phyloP scores from a whole-genome alignment of 2,113 vertebrate genomes.

The Actinemys pallida region DNA sequence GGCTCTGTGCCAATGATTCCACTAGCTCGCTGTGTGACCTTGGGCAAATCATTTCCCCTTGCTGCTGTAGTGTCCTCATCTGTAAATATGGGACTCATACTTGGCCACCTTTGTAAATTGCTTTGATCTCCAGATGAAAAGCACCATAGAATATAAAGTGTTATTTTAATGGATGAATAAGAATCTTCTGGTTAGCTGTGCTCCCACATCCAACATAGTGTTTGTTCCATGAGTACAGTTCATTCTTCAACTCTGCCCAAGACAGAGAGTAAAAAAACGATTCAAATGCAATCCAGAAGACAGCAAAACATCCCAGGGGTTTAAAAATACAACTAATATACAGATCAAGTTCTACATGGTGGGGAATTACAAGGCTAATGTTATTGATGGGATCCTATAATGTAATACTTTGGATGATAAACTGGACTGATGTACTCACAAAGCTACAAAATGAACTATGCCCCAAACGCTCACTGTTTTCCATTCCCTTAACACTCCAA shows the following conservation, averaged over 20 bases:
- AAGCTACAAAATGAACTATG: background rate
- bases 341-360: conserved; percentile 21
- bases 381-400: background rate
- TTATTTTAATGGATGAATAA: background rate
- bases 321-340: conserved; percentile 38
- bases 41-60: conserved; percentile 22
- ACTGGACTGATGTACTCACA: background rate
- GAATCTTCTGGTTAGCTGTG: background rate
- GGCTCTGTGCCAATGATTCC: conserved; percentile 37
- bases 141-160: background rate
- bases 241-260: conserved; percentile 24
- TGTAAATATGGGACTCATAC: conserved; percentile 39
- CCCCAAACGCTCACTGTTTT: background rate
- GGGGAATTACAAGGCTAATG: background rate
- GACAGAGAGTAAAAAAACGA: background rate
- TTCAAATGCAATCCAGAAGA: conserved; percentile 37
- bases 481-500: background rate
- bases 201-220: background rate
- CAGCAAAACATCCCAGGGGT: conserved; percentile 50
- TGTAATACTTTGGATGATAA: conserved; percentile 5
- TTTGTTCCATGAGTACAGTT: conserved; percentile 15
- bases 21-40: conserved; percentile 28
- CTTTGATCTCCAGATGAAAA: conserved; percentile 20
- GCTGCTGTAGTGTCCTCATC: background rate
- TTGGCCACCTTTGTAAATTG: conserved; percentile 17